A percentile compares a stretch with the other conserved stretches of the same genome.
Conservation (phyloP, 2,797 vertebrate species). For the Pelochelys cantorii region DNA sequence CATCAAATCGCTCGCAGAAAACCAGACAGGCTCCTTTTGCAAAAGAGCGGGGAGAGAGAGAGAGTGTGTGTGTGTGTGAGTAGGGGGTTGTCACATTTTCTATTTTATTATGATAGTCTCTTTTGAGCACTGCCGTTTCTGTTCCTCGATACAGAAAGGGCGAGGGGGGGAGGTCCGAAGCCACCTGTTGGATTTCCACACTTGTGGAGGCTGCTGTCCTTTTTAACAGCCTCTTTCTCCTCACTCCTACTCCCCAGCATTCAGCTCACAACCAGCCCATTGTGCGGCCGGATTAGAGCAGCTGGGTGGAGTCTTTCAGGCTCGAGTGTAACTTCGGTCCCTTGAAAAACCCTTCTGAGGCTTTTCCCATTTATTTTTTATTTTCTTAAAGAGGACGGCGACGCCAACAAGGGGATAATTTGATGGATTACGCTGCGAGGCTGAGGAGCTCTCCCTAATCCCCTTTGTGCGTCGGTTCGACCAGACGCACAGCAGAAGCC, state of each 20-base stretch:
- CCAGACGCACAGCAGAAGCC: constrained; percentile 79
- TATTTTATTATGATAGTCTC: background rate
- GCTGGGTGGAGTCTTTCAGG: constrained; percentile 75
- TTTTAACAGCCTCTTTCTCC: constrained; percentile 65
- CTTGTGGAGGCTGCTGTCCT: constrained; percentile 42
- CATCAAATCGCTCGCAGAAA: background rate
- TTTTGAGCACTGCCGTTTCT: background rate
- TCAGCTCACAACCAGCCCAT: constrained; percentile 65
- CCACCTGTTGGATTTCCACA: constrained; percentile 71
- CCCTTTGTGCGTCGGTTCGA: constrained; percentile 81
- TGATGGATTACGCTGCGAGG: constrained; percentile 84
- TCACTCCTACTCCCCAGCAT: constrained; percentile 18
- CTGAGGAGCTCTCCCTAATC: constrained; percentile 83
- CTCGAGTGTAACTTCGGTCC: constrained; percentile 76
- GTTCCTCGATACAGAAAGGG: background rate
- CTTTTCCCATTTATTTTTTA: background rate
- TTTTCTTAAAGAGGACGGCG: constrained; percentile 67
- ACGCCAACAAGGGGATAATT: constrained; percentile 79
- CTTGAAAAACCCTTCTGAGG: constrained; percentile 68
- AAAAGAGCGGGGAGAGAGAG: too few species aligned
- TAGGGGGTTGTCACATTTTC: background rate
- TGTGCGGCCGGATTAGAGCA: constrained; percentile 56
- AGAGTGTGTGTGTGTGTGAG: rapidly evolving
- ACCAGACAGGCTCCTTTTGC: background rate
- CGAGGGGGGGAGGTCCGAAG: background rate